phyloP scores from a whole-genome alignment of 2,113 vertebrate species.

The Mesitornis unicolor region DNA sequence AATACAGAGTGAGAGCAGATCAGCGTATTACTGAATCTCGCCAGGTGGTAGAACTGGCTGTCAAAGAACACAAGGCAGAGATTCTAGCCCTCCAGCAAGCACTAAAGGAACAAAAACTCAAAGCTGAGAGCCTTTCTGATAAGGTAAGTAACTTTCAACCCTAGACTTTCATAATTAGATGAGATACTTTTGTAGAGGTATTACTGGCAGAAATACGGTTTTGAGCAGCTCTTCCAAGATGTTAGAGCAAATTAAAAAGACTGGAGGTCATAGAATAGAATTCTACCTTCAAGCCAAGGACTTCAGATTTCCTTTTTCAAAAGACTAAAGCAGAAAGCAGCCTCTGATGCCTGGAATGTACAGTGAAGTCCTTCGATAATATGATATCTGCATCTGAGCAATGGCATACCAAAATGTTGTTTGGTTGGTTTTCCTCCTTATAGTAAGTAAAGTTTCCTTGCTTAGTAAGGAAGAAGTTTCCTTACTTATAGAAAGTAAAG shows the following conservation, averaged over 20 bases:
- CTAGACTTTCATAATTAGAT: neutral
- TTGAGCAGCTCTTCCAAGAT: neutral
- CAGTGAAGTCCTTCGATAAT: neutral
- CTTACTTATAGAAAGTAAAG: neutral
- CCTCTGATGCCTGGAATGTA: neutral
- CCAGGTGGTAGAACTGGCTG: constrained; percentile 92
- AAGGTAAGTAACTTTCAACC: constrained; percentile 79
- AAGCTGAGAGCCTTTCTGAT: constrained; percentile 95
- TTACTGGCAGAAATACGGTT: neutral
- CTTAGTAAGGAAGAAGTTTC: too few relatives aligned
- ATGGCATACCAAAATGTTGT: neutral
- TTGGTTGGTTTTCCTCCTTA: neutral
- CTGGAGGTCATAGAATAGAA: neutral
- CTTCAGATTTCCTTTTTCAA: neutral
- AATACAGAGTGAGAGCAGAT: constrained; percentile 87
- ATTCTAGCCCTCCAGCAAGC: constrained; percentile 94
- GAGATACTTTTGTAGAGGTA: neutral
- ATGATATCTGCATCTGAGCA: neutral
- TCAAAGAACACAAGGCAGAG: constrained; percentile 98
- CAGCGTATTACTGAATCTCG: constrained; percentile 95
- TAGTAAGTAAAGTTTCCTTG: too few relatives aligned
- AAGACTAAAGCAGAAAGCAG: neutral
- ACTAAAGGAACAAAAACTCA: constrained; percentile 97
- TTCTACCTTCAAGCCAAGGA: neutral
- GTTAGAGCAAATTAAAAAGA: neutral